Conservation (phyloP, 2,888 invertebrate species). For the Apeira syringaria region DNA sequence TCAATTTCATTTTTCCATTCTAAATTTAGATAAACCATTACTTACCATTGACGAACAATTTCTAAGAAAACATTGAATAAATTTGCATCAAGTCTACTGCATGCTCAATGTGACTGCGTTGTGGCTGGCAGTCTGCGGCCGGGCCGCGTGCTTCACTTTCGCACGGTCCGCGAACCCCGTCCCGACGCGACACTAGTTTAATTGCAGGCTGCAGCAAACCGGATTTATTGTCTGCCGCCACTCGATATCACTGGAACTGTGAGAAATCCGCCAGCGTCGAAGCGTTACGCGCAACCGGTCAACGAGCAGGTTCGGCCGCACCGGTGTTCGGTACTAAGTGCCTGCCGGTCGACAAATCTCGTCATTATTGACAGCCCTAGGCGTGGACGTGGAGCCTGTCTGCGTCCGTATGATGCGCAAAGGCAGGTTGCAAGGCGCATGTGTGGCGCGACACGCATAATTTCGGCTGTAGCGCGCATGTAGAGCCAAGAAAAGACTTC, state of each 20-base stretch:
- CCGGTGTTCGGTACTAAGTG: constrained; percentile 25
- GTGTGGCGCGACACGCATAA: constrained; percentile 18
- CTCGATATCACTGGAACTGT: constrained; percentile 64
- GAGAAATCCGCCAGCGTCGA: constrained; percentile 49
- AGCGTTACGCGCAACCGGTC: constrained; percentile 28
- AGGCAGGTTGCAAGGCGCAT: constrained; percentile 34
- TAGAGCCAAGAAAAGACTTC: constrained; percentile 61
- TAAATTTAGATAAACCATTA: neutral
- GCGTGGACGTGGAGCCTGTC: constrained; percentile 24
- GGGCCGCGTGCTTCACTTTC: constrained; percentile 72
- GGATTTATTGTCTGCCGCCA: constrained; percentile 78
- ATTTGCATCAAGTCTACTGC: constrained; percentile 5
- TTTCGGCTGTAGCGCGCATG: constrained; percentile 12
- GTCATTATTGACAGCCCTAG: constrained; percentile 38
- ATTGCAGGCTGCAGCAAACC: constrained; percentile 78
- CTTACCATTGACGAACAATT: too few species aligned
- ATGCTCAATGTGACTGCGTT: constrained; percentile 21
- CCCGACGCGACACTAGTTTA: constrained; percentile 76
- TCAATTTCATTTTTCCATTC: neutral
- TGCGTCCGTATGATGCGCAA: constrained; percentile 23
- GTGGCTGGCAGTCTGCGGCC: constrained; percentile 23
- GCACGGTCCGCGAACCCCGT: constrained; percentile 74
- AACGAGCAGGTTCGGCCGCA: constrained; percentile 10
- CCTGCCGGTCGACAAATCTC: constrained; percentile 24
- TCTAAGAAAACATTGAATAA: neutral